Evolutionary conservation across 2,888 invertebrate genomes (phyloP).

Genomic region (Parascotia fuliginaria): DNA sequence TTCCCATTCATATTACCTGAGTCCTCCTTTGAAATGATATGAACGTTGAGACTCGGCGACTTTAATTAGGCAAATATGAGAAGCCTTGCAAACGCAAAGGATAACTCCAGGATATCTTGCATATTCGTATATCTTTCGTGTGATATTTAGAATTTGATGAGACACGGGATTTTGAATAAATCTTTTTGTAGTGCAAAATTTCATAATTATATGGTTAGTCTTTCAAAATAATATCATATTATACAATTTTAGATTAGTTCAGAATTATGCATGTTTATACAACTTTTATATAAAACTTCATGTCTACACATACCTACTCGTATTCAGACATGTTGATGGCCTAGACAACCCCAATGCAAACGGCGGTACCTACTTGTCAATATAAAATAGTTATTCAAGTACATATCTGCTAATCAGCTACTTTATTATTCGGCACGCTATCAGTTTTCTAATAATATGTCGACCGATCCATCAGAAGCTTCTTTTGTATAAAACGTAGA

Average conservation of each 20-base stretch:
- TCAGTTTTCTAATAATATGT: background rate
- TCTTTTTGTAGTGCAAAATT: too few relatives aligned
- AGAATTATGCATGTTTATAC: too few relatives aligned
- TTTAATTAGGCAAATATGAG: conserved; percentile 40
- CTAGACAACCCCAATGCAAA: too few relatives aligned
- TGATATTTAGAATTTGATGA: background rate
- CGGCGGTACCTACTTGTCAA: too few relatives aligned
- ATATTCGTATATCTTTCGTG: conserved; percentile 5
- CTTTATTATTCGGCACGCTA: background rate
- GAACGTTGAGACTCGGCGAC: conserved; percentile 20
- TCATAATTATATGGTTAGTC: too few relatives aligned
- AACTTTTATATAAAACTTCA: too few relatives aligned
- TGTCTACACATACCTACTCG: too few relatives aligned
- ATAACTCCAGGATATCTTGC: conserved; percentile 16
- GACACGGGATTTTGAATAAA: too few relatives aligned
- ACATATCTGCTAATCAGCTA: background rate
- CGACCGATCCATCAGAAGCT: background rate
- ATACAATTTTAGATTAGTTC: too few relatives aligned
- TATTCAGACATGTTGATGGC: too few relatives aligned
- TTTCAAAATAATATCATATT: too few relatives aligned
- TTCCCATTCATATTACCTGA: conserved; percentile 33
- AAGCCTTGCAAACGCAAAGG: conserved; percentile 26
- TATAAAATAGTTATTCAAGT: background rate
- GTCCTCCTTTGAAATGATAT: conserved; percentile 33
- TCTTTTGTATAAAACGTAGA: background rate